Evolutionary conservation across 2,888 invertebrate genomes (phyloP).

Genomic region (Drosophila incognita): DNA sequence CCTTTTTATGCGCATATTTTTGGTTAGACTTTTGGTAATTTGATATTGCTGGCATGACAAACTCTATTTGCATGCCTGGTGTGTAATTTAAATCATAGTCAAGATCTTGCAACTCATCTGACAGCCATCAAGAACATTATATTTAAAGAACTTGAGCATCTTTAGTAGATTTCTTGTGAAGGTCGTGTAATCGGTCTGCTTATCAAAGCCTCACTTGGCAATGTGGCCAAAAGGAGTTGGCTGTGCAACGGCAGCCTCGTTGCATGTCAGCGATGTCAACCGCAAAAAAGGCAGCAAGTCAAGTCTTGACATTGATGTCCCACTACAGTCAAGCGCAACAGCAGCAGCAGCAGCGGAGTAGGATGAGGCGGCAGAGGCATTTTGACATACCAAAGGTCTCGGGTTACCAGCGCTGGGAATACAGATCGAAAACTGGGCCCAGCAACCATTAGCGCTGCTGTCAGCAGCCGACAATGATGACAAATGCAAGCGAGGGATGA

Average conservation of each 20-base stretch:
- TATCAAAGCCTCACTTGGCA: conserved; percentile 43
- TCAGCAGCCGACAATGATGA: conserved; percentile 43
- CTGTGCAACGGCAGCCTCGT: conserved; percentile 15
- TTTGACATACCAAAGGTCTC: conserved; percentile 73
- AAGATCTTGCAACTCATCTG: conserved; percentile 1
- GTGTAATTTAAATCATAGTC: conserved; percentile 8
- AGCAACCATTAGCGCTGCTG: conserved; percentile 63
- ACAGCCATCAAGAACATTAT: conserved; percentile 4
- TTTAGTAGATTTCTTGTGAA: not conserved
- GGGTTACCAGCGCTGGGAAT: conserved; percentile 71
- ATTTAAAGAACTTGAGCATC: conserved; percentile 1
- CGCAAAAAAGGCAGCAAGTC: conserved; percentile 57
- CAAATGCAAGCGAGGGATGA: conserved; percentile 36
- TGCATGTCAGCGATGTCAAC: conserved; percentile 58
- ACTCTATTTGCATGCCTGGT: not conserved
- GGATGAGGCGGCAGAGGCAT: conserved; percentile 1
- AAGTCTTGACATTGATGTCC: conserved; percentile 67
- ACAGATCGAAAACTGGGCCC: conserved; percentile 35
- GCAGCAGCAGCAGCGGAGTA: not conserved
- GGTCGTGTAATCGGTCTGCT: conserved; percentile 18
- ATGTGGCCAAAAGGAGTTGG: conserved; percentile 29
- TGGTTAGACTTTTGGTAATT: conserved; percentile 64
- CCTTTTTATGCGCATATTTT: conserved; percentile 67
- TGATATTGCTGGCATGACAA: conserved; percentile 45
- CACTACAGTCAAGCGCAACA: conserved; percentile 36